Evolutionary conservation across 2,888 invertebrate species (phyloP).

Genomic region (Machimus rusticus): DNA sequence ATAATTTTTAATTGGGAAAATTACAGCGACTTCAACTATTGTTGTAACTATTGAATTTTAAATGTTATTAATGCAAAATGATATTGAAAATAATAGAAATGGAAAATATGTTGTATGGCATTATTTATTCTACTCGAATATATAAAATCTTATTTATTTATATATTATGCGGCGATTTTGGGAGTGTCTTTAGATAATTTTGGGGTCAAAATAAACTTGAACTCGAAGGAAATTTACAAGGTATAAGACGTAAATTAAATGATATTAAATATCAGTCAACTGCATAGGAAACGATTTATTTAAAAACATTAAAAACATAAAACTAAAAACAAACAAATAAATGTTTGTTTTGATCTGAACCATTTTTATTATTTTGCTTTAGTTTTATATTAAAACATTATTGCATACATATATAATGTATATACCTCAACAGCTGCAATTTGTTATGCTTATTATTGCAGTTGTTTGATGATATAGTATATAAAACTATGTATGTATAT

Average conservation of each 20-base stretch:
- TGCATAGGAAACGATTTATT: not conserved
- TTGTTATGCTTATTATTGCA: too few species aligned
- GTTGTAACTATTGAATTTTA: not conserved
- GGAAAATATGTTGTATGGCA: too few species aligned
- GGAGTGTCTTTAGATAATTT: not conserved
- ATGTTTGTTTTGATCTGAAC: not conserved
- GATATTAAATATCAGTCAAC: not conserved
- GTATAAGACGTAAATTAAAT: not conserved
- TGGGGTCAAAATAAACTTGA: not conserved
- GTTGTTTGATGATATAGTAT: too few species aligned
- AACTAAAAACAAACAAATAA: too few species aligned
- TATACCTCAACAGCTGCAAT: too few species aligned
- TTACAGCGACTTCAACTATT: not conserved
- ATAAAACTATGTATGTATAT: too few species aligned
- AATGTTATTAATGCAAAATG: too few species aligned
- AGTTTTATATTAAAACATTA: not conserved
- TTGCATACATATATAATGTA: too few species aligned
- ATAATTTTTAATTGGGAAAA: not conserved
- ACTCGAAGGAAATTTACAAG: not conserved
- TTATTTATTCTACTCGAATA: not conserved
- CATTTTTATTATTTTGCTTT: not conserved
- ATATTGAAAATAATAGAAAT: too few species aligned
- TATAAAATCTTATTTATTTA: not conserved
- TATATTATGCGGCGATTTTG: not conserved
- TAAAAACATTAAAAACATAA: not conserved